phyloP scores from a whole-genome alignment of 2,797 vertebrate species.

The Cossypha niveicapilla region DNA sequence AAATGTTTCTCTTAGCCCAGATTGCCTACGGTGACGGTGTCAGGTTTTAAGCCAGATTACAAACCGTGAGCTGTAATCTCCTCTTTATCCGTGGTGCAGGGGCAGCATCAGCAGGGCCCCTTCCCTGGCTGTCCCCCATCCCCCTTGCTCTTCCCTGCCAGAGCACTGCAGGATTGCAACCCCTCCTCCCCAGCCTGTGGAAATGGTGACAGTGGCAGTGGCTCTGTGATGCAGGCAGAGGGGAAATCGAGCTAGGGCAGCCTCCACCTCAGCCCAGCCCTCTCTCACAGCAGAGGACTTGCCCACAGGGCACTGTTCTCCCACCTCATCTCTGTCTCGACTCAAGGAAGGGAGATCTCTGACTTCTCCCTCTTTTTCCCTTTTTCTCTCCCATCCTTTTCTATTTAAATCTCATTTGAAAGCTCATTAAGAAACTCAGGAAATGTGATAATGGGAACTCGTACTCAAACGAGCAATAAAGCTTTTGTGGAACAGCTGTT shows the following conservation, averaged over 20 bases:
- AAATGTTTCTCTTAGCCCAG: slow-evolving; percentile 49
- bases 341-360: background rate
- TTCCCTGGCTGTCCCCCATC: background rate
- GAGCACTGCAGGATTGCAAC: background rate
- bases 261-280: background rate
- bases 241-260: background rate
- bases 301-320: background rate
- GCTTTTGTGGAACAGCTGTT: slow-evolving; percentile 68
- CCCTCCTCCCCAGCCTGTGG: background rate
- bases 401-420: slow-evolving; percentile 63
- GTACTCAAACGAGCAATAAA: slow-evolving; percentile 60
- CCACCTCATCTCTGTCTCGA: background rate
- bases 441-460: slow-evolving; percentile 54
- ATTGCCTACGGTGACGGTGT: slow-evolving; percentile 19
- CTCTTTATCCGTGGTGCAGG: background rate
- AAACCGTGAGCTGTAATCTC: slow-evolving; percentile 29
- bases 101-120: background rate
- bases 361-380: background rate
- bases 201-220: background rate
- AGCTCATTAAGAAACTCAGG: slow-evolving; percentile 60
- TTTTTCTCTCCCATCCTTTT: background rate
- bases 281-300: fast-evolving
- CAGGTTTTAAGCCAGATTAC: slow-evolving; percentile 56
- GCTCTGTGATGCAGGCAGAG: background rate
- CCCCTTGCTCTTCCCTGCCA: background rate